Evolutionary conservation across 2,113 vertebrate species (phyloP).

Genomic region (Callospermophilus lateralis): DNA sequence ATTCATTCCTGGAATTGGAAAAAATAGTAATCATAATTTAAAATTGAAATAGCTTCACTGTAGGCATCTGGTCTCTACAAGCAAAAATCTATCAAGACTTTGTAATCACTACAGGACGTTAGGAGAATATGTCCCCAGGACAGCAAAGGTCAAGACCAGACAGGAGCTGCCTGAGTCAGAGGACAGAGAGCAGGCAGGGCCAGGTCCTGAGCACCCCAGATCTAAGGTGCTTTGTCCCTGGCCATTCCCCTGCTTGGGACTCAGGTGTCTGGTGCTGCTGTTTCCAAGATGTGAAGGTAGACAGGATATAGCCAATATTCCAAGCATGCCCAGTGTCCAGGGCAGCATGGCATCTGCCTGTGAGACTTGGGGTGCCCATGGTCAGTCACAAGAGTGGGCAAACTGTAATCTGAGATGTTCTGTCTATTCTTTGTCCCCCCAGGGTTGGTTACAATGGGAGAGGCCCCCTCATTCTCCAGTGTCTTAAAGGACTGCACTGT

Average conservation of each 20-base stretch:
- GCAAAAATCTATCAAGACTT: background rate
- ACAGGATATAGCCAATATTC: background rate
- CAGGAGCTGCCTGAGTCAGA: background rate
- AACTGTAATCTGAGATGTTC: background rate
- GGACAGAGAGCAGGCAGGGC: background rate
- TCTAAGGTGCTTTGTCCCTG: background rate
- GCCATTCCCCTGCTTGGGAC: background rate
- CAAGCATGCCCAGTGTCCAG: background rate
- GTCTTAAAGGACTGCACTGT: slow-evolving; percentile 88
- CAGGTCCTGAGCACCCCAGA: accelerated
- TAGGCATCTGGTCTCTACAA: background rate
- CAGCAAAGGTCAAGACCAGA: background rate
- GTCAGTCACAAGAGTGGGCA: background rate
- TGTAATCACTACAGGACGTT: background rate
- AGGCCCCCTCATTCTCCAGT: slow-evolving; percentile 89
- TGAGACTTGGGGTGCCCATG: background rate
- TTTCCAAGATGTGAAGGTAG: background rate
- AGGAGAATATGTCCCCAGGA: background rate
- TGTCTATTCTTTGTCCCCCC: slow-evolving; percentile 46
- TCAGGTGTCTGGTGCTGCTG: background rate
- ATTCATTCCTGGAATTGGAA: background rate
- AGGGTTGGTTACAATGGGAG: slow-evolving; percentile 82
- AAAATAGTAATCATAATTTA: background rate
- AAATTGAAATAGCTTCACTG: background rate
- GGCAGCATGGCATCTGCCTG: background rate